Evolutionary conservation across 1,140 invertebrate species (phyloP), one percentile per base, ranked within the genome.

Genomic region (Drosophila kohkoa): DNA sequence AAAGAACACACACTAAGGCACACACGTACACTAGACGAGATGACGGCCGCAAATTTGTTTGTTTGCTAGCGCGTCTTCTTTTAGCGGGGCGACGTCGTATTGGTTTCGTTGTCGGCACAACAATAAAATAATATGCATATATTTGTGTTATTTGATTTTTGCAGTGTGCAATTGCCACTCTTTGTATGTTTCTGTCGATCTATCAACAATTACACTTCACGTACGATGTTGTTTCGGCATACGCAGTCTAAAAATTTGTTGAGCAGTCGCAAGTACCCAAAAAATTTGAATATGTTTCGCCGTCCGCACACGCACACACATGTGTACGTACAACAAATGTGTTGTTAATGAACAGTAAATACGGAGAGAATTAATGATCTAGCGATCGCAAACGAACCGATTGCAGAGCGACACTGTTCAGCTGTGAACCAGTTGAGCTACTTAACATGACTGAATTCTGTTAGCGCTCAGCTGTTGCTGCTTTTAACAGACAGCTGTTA

Each of bases 301-400:
- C 71, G 71, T 74, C 71, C 71, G 71, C 71, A 74, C 68, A 71
- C 71, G 65, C 71, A 74, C 57, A 74, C 71, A 69, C 60, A 57
- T 69, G 71, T 69, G 54, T 57, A 57, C 71, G 71, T 74, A 74
- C 71, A 74, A 74, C 71, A 74, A 66, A 74, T 57, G 54, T 57
- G 54, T 57, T 41, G 54, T 57, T 57, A 57, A 57, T 74, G 67
- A 74, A 74, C 71, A 74, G 65, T 74, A 55, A 74, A 74, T 74
- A 57, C 54, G 11, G 71, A 74, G 71, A 74, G 71, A 69, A 69
- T 69, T 62, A 11, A 32, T 32, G 71, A 74, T 69, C 71, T 41
- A 57, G n/a, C 13, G 51, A 63, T 57, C 54, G 11, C 35, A 41
- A 57, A 8, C 41, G 54, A 57, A 57, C 54, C 54, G 54, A 16